Base-by-base conservation (phyloP, 2,888 invertebrate genomes). In the Lacanobia wlatinum region DNA sequence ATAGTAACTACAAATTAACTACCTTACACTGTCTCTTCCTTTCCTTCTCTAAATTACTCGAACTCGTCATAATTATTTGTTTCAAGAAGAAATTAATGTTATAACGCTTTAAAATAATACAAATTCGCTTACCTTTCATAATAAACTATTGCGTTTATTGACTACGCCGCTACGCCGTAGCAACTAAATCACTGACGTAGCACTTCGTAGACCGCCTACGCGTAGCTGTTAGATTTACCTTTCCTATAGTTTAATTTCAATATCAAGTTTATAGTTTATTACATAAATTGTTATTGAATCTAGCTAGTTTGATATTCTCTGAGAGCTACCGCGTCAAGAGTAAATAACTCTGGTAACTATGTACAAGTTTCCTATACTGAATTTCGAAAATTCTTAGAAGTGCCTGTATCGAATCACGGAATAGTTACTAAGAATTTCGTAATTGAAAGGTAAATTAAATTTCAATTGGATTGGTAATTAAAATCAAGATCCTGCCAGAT, bases 101-200 rank as follows among this genome's bases (percentile, higher is more conserved):
- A n/a, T n/a, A n/a, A n/a, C n/a, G n/a, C n/a, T n/a, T n/a, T n/a
- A n/a, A n/a, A n/a, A n/a, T n/a, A n/a, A 69, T 12, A 34, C 23
- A 43, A 78, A 46, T 50, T 72, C 38, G 21, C 7, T 48, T 56
- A 46, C 4, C 9, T 34, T 38, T 21, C 10, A 40, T 28, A 23
- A 52, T 52, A 55, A 74, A 60, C 12, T 76, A 34, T 48, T 81
- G 58, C n/a, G 38, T 38, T 61, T 50, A 34, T 62, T 73, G 61
- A 16, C 68, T 83, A 73, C 79, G 80, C 46, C 53, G 43, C 73
- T 82, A 73, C 80, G 74, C 53, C 65, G 50, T 60, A 66, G 78
- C 82, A 73, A 65, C 64, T 28, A 61, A 18, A 53, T n/a, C 16
- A 61, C 28, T 68, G 53, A 64, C 72, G 82, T 79, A 71, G 82